A percentile compares a stretch with the other conserved stretches of the same genome.
These are phyloP conservation scores for Oligia latruncula DNA, from an alignment of 2,888 invertebrate species.

Conservation along the genomic window DNA sequence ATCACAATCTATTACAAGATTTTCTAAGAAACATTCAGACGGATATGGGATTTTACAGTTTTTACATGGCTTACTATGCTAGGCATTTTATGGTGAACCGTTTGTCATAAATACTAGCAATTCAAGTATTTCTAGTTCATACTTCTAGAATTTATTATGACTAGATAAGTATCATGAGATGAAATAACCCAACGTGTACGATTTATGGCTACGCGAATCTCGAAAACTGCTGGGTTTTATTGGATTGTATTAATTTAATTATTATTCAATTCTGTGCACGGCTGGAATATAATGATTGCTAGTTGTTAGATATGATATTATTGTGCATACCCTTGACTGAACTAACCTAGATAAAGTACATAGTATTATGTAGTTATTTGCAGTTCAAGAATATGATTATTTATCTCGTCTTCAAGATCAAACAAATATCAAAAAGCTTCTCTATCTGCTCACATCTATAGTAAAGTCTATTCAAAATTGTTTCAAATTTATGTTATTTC, in stretches of 20 bases:
- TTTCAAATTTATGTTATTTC: no score
- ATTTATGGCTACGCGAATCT: slow-evolving; percentile 15
- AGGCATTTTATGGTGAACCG: slow-evolving; percentile 22
- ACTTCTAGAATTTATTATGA: slow-evolving; percentile 13
- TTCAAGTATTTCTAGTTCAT: slow-evolving; percentile 24
- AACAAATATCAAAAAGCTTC: background rate
- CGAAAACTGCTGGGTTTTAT: slow-evolving; percentile 24
- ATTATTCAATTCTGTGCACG: slow-evolving; percentile 40
- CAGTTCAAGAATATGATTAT: slow-evolving; percentile 26
- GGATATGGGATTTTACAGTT: slow-evolving; percentile 56
- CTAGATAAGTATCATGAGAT: background rate
- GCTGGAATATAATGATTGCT: slow-evolving; percentile 20
- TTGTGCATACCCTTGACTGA: slow-evolving; percentile 37
- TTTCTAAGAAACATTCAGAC: slow-evolving; percentile 44
- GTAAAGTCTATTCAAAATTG: no score
- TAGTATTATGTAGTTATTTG: slow-evolving; percentile 16
- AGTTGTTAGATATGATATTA: slow-evolving; percentile 11
- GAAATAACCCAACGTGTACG: slow-evolving; percentile 26
- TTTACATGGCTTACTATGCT: slow-evolving; percentile 9
- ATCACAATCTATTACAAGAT: slow-evolving; percentile 21
- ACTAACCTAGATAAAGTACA: slow-evolving; percentile 42
- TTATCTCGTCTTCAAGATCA: slow-evolving; percentile 12
- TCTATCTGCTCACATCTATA: background rate
- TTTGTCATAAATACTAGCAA: slow-evolving; percentile 28
- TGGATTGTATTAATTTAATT: slow-evolving; percentile 7